Evolutionary conservation across 2,888 invertebrate species (phyloP).

Genomic region (Agrotis segetum): DNA sequence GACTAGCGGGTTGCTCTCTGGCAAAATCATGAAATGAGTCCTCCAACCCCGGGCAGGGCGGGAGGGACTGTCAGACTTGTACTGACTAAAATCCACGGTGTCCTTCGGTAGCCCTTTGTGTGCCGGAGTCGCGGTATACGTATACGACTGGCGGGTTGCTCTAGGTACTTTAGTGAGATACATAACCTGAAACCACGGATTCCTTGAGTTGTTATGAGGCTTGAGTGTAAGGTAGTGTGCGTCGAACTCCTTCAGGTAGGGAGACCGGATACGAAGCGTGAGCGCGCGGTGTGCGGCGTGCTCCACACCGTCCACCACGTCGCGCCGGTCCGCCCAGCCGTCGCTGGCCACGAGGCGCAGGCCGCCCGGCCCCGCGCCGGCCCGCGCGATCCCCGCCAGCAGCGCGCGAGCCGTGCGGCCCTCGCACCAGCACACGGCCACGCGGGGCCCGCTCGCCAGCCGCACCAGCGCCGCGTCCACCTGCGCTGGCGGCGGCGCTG

Average conservation of each 20-base stretch:
- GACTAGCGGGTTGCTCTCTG: too few relatives aligned
- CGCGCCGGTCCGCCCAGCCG: slow-evolving; percentile 94
- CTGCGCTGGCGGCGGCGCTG: slow-evolving; percentile 65
- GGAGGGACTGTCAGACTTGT: too few relatives aligned
- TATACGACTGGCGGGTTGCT: too few relatives aligned
- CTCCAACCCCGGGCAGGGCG: too few relatives aligned
- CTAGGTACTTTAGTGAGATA: neutral
- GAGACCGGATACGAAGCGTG: slow-evolving; percentile 94
- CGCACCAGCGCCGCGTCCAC: slow-evolving; percentile 87
- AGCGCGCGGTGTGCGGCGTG: slow-evolving; percentile 93
- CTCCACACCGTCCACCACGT: slow-evolving; percentile 93
- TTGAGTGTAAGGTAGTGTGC: slow-evolving; percentile 92
- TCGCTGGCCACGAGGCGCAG: slow-evolving; percentile 93
- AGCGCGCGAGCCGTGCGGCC: slow-evolving; percentile 93
- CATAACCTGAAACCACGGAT: slow-evolving; percentile 92
- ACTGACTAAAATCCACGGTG: too few relatives aligned
- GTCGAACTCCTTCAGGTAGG: slow-evolving; percentile 92
- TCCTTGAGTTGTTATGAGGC: slow-evolving; percentile 92
- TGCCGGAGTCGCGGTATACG: too few relatives aligned
- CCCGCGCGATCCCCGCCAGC: slow-evolving; percentile 91
- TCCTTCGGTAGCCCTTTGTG: too few relatives aligned
- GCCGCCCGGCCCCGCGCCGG: slow-evolving; percentile 86
- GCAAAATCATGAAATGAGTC: too few relatives aligned
- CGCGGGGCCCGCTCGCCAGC: slow-evolving; percentile 81
- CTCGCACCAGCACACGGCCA: slow-evolving; percentile 95